These are phyloP conservation scores for Perca schrenkii DNA, from an alignment of 2,113 vertebrate genomes.

Conservation along the genomic window DNA sequence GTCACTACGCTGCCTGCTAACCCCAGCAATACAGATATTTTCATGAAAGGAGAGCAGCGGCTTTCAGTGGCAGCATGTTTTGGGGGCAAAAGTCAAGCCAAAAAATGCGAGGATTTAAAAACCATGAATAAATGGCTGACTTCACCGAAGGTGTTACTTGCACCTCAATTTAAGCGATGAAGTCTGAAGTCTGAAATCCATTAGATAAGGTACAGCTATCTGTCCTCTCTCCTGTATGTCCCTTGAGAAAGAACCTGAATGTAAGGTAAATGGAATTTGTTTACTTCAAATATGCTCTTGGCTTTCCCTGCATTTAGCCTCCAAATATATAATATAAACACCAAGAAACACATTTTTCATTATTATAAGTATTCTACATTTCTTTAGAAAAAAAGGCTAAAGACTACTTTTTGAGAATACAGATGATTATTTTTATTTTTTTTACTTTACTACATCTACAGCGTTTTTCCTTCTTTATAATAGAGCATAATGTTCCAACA, in stretches of 20 bases:
- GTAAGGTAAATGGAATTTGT: constrained; percentile 2
- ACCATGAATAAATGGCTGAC: background rate
- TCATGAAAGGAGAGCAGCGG: background rate
- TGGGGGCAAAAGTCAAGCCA: background rate
- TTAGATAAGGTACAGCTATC: background rate
- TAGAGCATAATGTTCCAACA: too few species aligned
- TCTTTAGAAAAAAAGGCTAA: background rate
- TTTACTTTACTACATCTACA: background rate
- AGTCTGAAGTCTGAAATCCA: constrained; percentile 4
- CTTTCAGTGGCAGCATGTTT: background rate
- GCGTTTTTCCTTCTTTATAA: background rate
- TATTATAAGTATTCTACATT: background rate
- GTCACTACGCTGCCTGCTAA: background rate
- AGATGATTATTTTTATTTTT: too few species aligned
- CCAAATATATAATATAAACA: background rate
- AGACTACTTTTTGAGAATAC: background rate
- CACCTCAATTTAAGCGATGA: background rate
- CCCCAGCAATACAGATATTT: background rate
- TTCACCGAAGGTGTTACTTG: background rate
- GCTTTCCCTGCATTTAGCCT: background rate
- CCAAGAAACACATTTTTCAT: background rate
- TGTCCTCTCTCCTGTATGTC: background rate
- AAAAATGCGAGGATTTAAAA: constrained; percentile 4
- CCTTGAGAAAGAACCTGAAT: background rate
- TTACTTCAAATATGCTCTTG: background rate